Evolutionary conservation across 2,888 invertebrate genomes (phyloP).

Genomic region (Nomada ruficornis): DNA sequence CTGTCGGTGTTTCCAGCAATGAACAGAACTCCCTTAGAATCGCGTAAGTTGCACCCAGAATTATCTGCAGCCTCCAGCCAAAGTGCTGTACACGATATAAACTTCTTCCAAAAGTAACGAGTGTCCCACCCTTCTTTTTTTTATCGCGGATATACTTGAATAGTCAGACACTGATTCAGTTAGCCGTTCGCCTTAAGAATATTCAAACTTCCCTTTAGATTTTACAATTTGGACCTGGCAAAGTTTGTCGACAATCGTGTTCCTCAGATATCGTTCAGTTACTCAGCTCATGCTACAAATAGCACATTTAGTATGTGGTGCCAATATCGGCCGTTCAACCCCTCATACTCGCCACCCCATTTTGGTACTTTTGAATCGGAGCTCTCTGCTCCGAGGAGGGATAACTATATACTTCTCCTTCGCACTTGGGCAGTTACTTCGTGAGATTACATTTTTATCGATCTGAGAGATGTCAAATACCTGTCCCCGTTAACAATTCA

Average conservation of each 20-base stretch:
- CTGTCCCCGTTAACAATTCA: conserved; percentile 10
- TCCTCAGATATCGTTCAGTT: not conserved
- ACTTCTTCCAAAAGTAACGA: no score
- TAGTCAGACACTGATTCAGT: no score
- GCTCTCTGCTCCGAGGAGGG: conserved; percentile 25
- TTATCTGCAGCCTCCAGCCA: not conserved
- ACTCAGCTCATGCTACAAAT: conserved; percentile 44
- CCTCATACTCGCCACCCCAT: conserved; percentile 38
- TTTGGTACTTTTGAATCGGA: conserved; percentile 50
- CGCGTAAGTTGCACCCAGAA: conserved; percentile 22
- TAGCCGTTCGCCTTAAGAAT: no score
- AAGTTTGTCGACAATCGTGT: not conserved
- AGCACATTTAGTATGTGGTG: conserved; percentile 50
- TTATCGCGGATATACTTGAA: no score
- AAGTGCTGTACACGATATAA: not conserved
- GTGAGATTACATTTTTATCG: conserved; percentile 55
- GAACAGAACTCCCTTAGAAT: conserved; percentile 69
- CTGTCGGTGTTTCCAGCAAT: conserved; percentile 82
- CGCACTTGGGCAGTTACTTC: conserved; percentile 33
- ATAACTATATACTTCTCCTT: conserved; percentile 33
- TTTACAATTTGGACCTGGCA: not conserved
- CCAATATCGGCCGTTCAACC: conserved; percentile 47
- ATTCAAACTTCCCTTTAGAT: no score
- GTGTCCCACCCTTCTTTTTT: no score
- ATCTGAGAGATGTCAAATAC: conserved; percentile 30